Base-by-base conservation (phyloP, 2,113 vertebrate species). In the Parotia lawesii region DNA sequence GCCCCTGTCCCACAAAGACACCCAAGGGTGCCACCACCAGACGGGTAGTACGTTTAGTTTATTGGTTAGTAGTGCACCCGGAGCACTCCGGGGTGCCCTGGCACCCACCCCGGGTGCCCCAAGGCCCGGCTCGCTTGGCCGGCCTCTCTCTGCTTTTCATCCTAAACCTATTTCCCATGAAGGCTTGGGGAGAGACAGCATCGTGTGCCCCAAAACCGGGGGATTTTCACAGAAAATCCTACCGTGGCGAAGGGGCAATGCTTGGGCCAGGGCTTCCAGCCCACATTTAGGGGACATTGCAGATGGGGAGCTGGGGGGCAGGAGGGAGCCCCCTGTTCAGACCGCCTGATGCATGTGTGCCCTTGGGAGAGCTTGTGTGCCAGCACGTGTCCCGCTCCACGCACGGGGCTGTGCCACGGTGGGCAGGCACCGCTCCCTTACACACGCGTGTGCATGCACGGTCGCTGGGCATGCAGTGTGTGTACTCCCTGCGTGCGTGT, bases 61-160 rank as follows among this genome's bases (percentile, higher is more conserved):
- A 96, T 96, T 95, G 69, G 95, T 96, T 96, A 95, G 95, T 93
- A 95, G 82, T 2, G 18, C 74, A 67, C 70, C 71, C 35, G 0
- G 3, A 92, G 78, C 82, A 35, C 60, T 27, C 69, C 1, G 5
- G 85, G 89, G 84, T 69, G 80, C 76, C 67, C 80, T 2, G 5
- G 75, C 79, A 83, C 71, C 83, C 73, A 58, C 93, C 62, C 69
- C 0, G 5, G 58, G 69, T 21, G 57, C 57, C 66, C 62, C 6
- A 5, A 71, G 51, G 75, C 65, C 72, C 2, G 9, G 61, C 75
- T 58, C 0, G 0, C 50, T 60, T 10, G 42, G 40, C 61, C 9
- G 0, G 56, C 54, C 0, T 0, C 90, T 61, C 77, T 38, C 44
- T 27, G 12, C 9, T 85, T 69, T 58, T 45, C 77, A 69, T 84